A percentile compares a stretch with the other conserved stretches of the same genome.
Evolutionary conservation across 64 coral and sea anemone species (phyloP).

Genomic region (Montipora capricornis): DNA sequence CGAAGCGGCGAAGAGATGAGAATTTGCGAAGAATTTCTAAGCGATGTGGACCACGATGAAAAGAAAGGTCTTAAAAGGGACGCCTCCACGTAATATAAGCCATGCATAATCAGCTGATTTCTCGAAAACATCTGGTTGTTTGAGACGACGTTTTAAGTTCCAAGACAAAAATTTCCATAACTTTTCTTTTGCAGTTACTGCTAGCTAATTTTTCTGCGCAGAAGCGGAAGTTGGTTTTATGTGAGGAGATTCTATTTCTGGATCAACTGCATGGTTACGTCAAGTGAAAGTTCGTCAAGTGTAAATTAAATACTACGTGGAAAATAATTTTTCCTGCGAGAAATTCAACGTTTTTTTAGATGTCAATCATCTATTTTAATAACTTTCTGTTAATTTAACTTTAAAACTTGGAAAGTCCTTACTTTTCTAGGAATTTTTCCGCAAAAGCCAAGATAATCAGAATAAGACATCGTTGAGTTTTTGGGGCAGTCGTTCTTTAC

Average conservation of each 20-base stretch:
- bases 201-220: background rate
- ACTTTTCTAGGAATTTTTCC: no score
- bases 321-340: no score
- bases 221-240: slow-evolving; percentile 13
- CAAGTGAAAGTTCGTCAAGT: no score
- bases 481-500: no score
- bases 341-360: no score
- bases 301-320: background rate
- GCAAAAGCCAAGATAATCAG: no score
- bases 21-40: background rate
- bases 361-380: no score
- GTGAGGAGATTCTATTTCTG: slow-evolving; percentile 7
- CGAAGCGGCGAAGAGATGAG: background rate
- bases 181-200: background rate
- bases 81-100: background rate
- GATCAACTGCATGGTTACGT: background rate
- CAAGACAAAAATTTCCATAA: slow-evolving; percentile 17
- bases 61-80: slow-evolving; percentile 5
- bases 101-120: slow-evolving; percentile 48
- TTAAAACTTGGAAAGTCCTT: no score
- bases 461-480: no score
- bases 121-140: background rate
- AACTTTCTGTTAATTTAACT: no score
- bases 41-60: background rate
- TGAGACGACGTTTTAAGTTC: background rate